A percentile compares a stretch with the other conserved stretches of the same genome.
Evolutionary conservation across 2,797 vertebrate genomes (phyloP).

Genomic region (Crocidura indochinensis): DNA sequence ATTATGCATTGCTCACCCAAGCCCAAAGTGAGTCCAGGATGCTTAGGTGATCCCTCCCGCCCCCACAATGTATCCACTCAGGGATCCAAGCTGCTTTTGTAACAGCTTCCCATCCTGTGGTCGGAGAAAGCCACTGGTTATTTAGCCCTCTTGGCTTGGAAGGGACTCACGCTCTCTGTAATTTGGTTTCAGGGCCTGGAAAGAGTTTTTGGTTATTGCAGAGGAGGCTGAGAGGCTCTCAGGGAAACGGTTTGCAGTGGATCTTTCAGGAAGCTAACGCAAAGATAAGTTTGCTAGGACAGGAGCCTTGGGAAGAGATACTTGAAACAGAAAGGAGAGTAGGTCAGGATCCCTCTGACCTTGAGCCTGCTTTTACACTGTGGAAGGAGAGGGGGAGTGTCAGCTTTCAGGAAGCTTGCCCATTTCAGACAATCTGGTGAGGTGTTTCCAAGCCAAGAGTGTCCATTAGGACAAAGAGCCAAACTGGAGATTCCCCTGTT

Average conservation of each 20-base stretch:
- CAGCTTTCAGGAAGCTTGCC: neutral
- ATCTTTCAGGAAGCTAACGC: conserved; percentile 20
- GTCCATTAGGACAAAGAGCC: neutral
- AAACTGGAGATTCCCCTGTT: neutral
- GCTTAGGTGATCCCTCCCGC: neutral
- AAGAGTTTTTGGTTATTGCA: neutral
- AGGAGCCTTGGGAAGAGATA: neutral
- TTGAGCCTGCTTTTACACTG: neutral
- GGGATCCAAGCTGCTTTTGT: conserved; percentile 4
- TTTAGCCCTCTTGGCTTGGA: conserved; percentile 20
- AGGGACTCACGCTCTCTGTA: neutral
- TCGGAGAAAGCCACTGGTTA: neutral
- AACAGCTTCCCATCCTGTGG: neutral
- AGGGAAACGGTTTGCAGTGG: neutral
- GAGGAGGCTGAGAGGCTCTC: neutral
- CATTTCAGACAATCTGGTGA: neutral
- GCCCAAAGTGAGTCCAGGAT: neutral
- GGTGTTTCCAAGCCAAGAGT: neutral
- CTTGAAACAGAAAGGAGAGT: neutral
- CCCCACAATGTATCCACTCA: no score
- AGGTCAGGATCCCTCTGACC: neutral
- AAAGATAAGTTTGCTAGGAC: neutral
- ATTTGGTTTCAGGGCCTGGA: neutral
- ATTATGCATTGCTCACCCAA: neutral
- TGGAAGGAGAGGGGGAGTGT: neutral